Percentiles rank a stretch among this genome's conserved stretches.
phyloP scores from a whole-genome alignment of 2,113 vertebrate genomes.

The Chunga burmeisteri region DNA sequence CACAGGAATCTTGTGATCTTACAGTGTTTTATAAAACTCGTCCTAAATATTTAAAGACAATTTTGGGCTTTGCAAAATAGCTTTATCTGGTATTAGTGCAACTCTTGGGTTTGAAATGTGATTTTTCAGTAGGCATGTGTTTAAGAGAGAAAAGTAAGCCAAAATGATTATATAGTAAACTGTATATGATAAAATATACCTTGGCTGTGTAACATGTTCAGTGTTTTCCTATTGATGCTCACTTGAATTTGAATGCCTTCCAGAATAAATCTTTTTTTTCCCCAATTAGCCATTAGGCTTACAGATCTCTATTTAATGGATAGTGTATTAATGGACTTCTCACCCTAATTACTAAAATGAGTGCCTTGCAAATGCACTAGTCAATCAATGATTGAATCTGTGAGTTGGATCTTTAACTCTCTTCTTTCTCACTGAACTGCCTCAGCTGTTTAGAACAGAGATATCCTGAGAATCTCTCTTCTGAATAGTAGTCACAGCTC shows the following conservation, averaged over 20 bases:
- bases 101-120: neutral
- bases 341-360: conserved; percentile 68
- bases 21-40: neutral
- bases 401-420: conserved; percentile 2
- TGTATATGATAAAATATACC: neutral
- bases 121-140: neutral
- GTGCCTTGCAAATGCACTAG: conserved; percentile 61
- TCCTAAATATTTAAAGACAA: conserved; percentile 9
- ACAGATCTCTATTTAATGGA: conserved; percentile 58
- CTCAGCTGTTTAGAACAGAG: neutral
- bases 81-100: neutral
- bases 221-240: neutral
- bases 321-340: conserved; percentile 68
- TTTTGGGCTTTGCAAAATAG: neutral
- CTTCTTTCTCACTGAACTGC: neutral
- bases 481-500: neutral
- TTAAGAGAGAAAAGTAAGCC: neutral
- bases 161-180: neutral
- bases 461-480: neutral
- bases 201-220: neutral
- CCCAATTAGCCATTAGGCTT: conserved; percentile 56
- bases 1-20: neutral
- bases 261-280: neutral
- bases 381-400: conserved; percentile 60
- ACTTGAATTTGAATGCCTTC: conserved; percentile 39